Evolutionary conservation across 2,797 vertebrate genomes (phyloP), one percentile per base, ranked within the genome.

Genomic region (Etheostoma perlongum): DNA sequence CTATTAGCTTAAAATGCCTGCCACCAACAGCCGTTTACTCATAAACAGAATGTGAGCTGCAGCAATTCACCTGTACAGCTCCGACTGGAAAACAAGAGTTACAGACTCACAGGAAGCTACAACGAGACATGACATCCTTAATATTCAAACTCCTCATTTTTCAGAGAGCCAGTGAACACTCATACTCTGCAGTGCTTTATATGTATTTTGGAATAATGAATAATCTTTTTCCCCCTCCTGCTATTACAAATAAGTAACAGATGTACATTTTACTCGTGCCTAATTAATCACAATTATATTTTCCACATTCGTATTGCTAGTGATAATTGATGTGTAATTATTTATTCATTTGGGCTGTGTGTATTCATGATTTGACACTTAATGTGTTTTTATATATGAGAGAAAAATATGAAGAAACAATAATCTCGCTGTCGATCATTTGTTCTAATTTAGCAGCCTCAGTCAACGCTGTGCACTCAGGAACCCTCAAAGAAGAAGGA

Each of bases 1-100:
- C 94, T 94, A 95, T 99, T 98, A 98, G 96, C 96, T 97, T 97
- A 97, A 97, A 98, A 98, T 97, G 97, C 95, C 96, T 97, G 96
- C 96, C 96, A 96, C 96, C 96, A 97, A 96, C 97, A 94, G 92
- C 87, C 89, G 87, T 93, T 94, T 93, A 89, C 90, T 97, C 97
- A 97, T 98, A 97, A 98, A 97, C 97, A 97, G 96, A 97, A 92
- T 91, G 91, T 82, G 91, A 92, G 87, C 76, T 84, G 80, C 85
- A 70, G 85, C 88, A 76, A 62, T 88, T 93, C 84, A 91, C 91
- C 90, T 91, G 88, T 65, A 76, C 67, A 1, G 71, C 76, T 72
- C 52, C 42, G 68, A 72, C 60, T 66, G 60, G 13, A 55, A 81
- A 71, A 78, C 74, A 46, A 70, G 47, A 72, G 59, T 63, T 27